Base-by-base conservation (phyloP, 2,888 invertebrate species). In the Caenorhabditis sp. region DNA sequence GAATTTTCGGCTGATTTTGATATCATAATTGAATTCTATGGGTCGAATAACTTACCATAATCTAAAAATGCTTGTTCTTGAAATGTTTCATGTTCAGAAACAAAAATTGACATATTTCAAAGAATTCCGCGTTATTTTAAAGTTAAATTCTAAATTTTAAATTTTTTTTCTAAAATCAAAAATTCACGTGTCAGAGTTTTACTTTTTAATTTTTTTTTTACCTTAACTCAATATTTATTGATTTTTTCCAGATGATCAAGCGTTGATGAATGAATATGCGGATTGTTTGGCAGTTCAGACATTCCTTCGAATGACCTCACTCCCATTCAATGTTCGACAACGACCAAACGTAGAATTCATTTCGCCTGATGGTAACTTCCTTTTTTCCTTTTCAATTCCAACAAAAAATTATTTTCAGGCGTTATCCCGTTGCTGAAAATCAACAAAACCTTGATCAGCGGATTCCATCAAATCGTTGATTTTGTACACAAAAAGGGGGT, bases 331-430 rank as follows among this genome's bases (percentile, higher is more conserved):
- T 83, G 92, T 95, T 5, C 93, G 94, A 80, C 92, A 93, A 84
- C 91, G 93, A 76, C 92, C 93, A 84, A 99, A 99, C 90, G 96
- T 97, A 0, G 95, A 97, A 87, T 93, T 93, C 87, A 97, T 97
- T 94, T 96, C 97, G 0, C 97, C 97, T 0, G 93, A 94, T 5
- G 78, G 76, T 68, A 7, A 31, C 5, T 31, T 31, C 31, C 10
- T 31, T 31, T 31, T 31, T 31, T 31, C 21, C 31, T 14, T 8
- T 62, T 62, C 23, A 54, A 25, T 25, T 14, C 38, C 3, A 12
- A 0, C 20, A 67, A 52, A 61, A 50, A 21, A 60, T 36, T 53
- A 20, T 52, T 84, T 88, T 26, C 84, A 91, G 95, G 95, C 0
- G 92, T 93, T 82, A 92, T 97, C 0, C 97, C 97, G 0, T 95